Base-by-base conservation (phyloP, 2,888 invertebrate genomes). In the Ennomos quercinarius region DNA sequence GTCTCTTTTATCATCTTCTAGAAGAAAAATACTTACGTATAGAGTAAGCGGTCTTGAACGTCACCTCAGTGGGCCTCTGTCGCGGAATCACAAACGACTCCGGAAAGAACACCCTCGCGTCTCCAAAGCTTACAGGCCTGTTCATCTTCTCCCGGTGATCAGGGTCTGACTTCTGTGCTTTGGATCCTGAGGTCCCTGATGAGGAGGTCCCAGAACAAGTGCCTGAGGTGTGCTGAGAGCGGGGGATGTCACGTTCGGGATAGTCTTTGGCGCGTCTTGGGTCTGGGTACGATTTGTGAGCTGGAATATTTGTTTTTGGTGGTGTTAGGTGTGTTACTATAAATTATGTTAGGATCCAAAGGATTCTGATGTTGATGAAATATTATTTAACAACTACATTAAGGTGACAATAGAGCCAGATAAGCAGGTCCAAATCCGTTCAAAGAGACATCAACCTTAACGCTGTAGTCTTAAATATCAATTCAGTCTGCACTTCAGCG, bases 41-140 rank as follows among this genome's bases (percentile, higher is more conserved):
- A 52, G 89, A 88, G 74, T 87, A 89, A 39, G 81, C 76, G 58
- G 72, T 82, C 68, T 87, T 89, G 10, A 91, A 75, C 13, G 89
- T 71, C 13, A 90, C 84, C 64, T 91, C 91, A 9, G 36, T 60
- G 39, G 89, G 78, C 66, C 89, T 78, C 73, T 90, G 91, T 4
- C 91, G 65, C 1, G 93, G 93, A 75, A 93, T 89, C 40, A 91
- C 88, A 50, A 93, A 93, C 0, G 91, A 88, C 67, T 93, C 93
- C n/a, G 93, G 93, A 57, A 93, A 92, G 81, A 93, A 92, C 0
- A 92, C 90, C 66, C 93, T 80, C 35, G 89, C 88, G 67, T 93
- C 93, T 10, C 89, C 89, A 48, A 89, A 91, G 60, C 89, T 90
- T 11, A 89, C 64, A 0, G 92, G 89, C 46, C 92, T 74, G 71